A percentile compares a stretch with the other conserved stretches of the same genome.
Conservation (phyloP, 2,888 invertebrate genomes). For the Hemaris fuciformis region DNA sequence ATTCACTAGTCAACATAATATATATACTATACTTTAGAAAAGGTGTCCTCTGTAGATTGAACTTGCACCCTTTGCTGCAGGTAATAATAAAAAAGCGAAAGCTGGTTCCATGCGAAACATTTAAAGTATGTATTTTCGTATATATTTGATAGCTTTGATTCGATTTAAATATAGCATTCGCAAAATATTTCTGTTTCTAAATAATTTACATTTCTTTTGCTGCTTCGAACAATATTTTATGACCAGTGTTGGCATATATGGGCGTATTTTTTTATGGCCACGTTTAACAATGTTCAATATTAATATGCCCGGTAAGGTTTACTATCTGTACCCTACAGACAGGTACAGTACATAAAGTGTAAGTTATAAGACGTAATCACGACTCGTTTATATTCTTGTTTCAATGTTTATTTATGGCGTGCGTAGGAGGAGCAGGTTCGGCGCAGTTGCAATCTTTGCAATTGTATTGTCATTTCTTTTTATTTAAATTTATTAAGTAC, state of each 20-base stretch:
- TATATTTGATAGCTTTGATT: background rate
- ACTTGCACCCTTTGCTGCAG: too few species aligned
- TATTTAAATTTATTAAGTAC: background rate
- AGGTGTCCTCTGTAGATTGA: too few species aligned
- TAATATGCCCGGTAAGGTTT: background rate
- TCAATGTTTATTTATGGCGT: slow-evolving; percentile 19
- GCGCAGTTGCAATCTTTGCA: slow-evolving; percentile 16
- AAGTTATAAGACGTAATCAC: slow-evolving; percentile 9
- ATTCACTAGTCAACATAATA: too few species aligned
- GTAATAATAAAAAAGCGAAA: too few species aligned
- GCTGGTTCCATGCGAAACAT: too few species aligned
- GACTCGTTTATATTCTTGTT: slow-evolving; percentile 13
- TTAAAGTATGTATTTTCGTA: too few species aligned
- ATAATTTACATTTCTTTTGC: background rate
- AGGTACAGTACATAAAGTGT: slow-evolving; percentile 5
- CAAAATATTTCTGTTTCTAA: too few species aligned
- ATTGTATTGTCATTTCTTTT: slow-evolving; percentile 8
- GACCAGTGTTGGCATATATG: background rate
- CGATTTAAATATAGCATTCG: too few species aligned
- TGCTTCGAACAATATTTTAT: background rate
- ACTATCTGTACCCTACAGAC: background rate
- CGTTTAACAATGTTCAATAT: background rate
- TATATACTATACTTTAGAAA: too few species aligned
- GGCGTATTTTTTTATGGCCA: background rate
- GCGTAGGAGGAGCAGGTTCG: slow-evolving; percentile 29